Conservation (phyloP, 2,113 vertebrate genomes). For the Semnopithecus entellus region DNA sequence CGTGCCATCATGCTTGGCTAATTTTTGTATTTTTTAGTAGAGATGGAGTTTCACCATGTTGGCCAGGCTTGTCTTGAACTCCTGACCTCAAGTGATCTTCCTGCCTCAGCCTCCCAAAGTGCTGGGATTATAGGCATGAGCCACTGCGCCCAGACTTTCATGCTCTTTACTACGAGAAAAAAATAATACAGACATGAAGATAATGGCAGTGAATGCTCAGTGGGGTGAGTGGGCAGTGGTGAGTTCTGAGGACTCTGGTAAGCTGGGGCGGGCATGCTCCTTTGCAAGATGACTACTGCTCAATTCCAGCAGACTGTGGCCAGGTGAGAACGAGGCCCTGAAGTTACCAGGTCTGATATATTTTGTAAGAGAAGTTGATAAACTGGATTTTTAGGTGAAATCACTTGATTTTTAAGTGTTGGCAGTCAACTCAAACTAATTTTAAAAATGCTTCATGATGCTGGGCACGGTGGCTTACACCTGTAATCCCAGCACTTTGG, state of each 20-base stretch:
- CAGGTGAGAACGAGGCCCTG: not conserved
- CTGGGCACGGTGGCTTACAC: not conserved
- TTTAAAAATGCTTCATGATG: not conserved
- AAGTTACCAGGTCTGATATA: not conserved
- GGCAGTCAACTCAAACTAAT: not conserved
- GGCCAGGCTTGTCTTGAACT: no score
- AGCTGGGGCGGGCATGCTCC: not conserved
- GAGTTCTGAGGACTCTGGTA: no score
- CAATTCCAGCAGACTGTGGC: not conserved
- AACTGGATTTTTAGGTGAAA: not conserved
- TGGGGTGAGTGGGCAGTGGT: not conserved
- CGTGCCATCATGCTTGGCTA: no score
- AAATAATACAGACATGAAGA: not conserved
- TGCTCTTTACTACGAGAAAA: not conserved
- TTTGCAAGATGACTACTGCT: not conserved
- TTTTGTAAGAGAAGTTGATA: not conserved
- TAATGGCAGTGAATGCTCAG: not conserved
- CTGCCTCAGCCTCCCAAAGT: no score
- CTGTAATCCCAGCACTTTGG: not conserved
- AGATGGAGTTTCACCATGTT: no score
- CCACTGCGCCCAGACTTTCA: no score
- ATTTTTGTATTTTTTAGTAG: no score
- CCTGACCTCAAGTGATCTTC: no score
- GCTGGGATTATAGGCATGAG: no score
- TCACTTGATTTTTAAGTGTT: not conserved